Conservation (phyloP, 2,113 vertebrate genomes). For the Toxotes jaculatrix region DNA sequence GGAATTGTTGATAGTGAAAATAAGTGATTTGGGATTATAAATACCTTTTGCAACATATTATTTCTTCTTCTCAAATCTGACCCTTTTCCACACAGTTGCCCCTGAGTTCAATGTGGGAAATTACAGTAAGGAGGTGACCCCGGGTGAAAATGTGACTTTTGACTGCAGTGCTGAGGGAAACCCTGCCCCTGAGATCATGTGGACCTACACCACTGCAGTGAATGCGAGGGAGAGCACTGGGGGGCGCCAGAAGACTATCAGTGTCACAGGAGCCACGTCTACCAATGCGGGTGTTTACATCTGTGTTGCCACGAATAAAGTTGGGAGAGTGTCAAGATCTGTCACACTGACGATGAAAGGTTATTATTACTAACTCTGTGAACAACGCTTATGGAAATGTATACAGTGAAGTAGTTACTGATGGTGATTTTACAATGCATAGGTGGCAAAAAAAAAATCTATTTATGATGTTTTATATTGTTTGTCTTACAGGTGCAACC, state of each 20-base stretch:
- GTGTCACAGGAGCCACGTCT: constrained; percentile 66
- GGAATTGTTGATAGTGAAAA: constrained; percentile 31
- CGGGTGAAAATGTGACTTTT: constrained; percentile 47
- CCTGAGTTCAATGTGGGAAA: constrained; percentile 30
- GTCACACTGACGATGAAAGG: constrained; percentile 57
- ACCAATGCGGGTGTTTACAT: constrained; percentile 65
- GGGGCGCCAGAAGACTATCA: constrained; percentile 42
- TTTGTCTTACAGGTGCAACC: constrained; percentile 39
- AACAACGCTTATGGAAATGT: background rate
- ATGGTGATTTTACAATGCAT: background rate
- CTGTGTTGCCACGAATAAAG: constrained; percentile 75
- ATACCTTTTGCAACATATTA: background rate
- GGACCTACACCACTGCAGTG: background rate
- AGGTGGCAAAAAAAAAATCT: background rate
- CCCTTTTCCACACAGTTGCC: constrained; percentile 53
- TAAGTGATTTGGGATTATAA: background rate
- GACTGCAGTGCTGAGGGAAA: constrained; percentile 69
- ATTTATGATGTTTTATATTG: background rate
- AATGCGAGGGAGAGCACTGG: constrained; percentile 34
- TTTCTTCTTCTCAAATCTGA: background rate
- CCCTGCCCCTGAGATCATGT: constrained; percentile 47
- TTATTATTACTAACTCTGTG: constrained; percentile 29
- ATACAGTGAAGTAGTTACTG: background rate
- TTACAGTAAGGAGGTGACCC: accelerated
- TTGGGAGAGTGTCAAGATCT: constrained; percentile 43